Evolutionary conservation across 2,888 invertebrate species (phyloP).

Genomic region (Sinopyrophorus schimmeli): DNA sequence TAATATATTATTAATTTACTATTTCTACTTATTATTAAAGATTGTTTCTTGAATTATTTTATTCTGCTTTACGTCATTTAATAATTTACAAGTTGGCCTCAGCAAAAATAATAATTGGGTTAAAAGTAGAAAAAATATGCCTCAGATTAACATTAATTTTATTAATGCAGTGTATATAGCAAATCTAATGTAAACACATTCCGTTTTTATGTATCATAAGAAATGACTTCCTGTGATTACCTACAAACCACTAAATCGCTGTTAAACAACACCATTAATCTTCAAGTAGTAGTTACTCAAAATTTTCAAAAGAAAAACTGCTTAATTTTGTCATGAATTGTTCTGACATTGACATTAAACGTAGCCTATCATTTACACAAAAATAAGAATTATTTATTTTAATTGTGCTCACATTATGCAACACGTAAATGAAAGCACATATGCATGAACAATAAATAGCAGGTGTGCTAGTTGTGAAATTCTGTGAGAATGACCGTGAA

Average conservation of each 20-base stretch:
- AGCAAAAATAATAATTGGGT: not conserved
- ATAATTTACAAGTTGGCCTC: slow-evolving; percentile 5
- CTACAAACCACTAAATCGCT: not conserved
- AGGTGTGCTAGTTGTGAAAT: slow-evolving; percentile 25
- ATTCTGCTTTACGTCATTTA: slow-evolving; percentile 5
- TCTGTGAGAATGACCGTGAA: slow-evolving; percentile 31
- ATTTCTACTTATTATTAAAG: too few species aligned
- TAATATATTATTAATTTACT: too few species aligned
- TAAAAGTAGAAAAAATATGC: not conserved
- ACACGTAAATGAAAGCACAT: slow-evolving; percentile 18
- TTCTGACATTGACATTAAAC: slow-evolving; percentile 31
- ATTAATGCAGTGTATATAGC: too few species aligned
- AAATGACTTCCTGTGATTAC: slow-evolving; percentile 6
- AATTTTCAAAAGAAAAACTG: slow-evolving; percentile 5
- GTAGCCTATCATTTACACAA: slow-evolving; percentile 18
- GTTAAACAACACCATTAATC: slow-evolving; percentile 5
- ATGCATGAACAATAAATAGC: slow-evolving; percentile 18
- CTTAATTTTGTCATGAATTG: slow-evolving; percentile 14
- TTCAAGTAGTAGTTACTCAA: slow-evolving; percentile 5
- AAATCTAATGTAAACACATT: too few species aligned
- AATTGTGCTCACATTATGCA: slow-evolving; percentile 20
- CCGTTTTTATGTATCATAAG: not conserved
- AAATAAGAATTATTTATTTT: slow-evolving; percentile 11
- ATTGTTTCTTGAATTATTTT: too few species aligned
- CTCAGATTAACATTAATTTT: too few species aligned